Evolutionary conservation across 2,888 invertebrate genomes (phyloP).

Genomic region (Megamerina dolium): DNA sequence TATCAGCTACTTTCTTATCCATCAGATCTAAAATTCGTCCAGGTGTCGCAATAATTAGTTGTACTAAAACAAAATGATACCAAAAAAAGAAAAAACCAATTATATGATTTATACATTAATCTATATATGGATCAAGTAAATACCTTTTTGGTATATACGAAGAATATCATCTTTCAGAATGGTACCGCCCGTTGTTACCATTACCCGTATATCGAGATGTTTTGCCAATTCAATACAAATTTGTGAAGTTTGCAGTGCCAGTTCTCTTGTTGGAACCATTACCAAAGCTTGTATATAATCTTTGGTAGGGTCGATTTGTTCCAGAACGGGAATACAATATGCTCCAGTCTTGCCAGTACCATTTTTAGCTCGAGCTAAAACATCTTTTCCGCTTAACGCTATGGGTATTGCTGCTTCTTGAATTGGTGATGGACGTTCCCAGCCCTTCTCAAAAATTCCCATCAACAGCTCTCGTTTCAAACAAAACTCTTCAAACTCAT

Average conservation of each 20-base stretch:
- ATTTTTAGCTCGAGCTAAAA: constrained; percentile 97
- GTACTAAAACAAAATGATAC: constrained; percentile 59
- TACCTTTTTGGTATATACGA: constrained; percentile 97
- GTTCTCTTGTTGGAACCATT: constrained; percentile 96
- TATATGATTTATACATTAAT: not conserved
- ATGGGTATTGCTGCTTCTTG: constrained; percentile 99
- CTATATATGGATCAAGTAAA: constrained; percentile 1
- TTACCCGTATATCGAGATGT: constrained; percentile 93
- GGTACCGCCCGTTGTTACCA: constrained; percentile 99
- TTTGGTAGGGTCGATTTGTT: constrained; percentile 84
- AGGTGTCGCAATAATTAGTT: constrained; percentile 98
- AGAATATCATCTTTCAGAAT: constrained; percentile 97
- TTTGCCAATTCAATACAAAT: constrained; percentile 98
- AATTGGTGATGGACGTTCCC: constrained; percentile 99
- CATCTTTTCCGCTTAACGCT: constrained; percentile 94
- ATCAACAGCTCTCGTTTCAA: constrained; percentile 93
- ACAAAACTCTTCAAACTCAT: constrained; percentile 99
- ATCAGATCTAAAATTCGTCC: constrained; percentile 99
- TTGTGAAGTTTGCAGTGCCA: constrained; percentile 98
- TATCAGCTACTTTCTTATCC: constrained; percentile 93
- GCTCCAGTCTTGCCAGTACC: constrained; percentile 99
- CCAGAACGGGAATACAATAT: constrained; percentile 96
- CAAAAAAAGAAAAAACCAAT: constrained; percentile 5
- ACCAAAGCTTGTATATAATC: constrained; percentile 96
- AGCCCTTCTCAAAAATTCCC: constrained; percentile 99